phyloP scores from a whole-genome alignment of 2,113 vertebrate genomes.

The Semnopithecus entellus region DNA sequence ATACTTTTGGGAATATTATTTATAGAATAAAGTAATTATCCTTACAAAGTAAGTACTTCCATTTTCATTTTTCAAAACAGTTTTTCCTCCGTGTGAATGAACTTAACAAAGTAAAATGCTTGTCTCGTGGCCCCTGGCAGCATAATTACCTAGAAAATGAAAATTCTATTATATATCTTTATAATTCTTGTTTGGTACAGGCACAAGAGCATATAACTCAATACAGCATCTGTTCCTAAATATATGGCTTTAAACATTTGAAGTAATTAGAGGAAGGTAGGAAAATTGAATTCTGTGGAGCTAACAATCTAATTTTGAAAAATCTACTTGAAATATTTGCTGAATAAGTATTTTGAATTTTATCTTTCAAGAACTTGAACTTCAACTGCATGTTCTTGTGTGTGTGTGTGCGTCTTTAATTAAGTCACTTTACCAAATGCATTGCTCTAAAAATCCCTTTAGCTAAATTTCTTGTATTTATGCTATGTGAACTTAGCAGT shows the following conservation, averaged over 20 bases:
- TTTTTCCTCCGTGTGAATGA: conserved; percentile 29
- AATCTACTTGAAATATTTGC: not conserved
- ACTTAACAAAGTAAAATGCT: conserved; percentile 45
- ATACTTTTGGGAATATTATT: not conserved
- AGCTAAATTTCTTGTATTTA: not conserved
- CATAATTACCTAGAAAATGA: conserved; percentile 71
- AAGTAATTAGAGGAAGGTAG: conserved; percentile 54
- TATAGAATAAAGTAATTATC: not conserved
- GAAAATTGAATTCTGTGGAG: conserved; percentile 54
- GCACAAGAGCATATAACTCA: conserved; percentile 45
- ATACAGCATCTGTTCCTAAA: conserved; percentile 60
- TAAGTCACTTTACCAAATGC: not conserved
- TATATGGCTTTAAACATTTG: conserved; percentile 40
- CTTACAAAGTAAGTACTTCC: conserved; percentile 32
- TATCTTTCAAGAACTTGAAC: not conserved
- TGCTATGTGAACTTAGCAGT: not conserved
- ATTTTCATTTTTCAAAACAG: conserved; percentile 30
- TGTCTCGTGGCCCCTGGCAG: conserved; percentile 28
- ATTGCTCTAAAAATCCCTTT: not conserved
- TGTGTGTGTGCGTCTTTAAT: not conserved
- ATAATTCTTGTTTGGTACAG: conserved; percentile 54
- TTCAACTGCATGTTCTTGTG: not conserved
- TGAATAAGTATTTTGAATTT: conserved; percentile 19
- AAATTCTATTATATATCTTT: conserved; percentile 50
- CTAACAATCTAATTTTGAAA: not conserved